phyloP scores from a whole-genome alignment of 2,888 invertebrate species.

The Luperina testacea region DNA sequence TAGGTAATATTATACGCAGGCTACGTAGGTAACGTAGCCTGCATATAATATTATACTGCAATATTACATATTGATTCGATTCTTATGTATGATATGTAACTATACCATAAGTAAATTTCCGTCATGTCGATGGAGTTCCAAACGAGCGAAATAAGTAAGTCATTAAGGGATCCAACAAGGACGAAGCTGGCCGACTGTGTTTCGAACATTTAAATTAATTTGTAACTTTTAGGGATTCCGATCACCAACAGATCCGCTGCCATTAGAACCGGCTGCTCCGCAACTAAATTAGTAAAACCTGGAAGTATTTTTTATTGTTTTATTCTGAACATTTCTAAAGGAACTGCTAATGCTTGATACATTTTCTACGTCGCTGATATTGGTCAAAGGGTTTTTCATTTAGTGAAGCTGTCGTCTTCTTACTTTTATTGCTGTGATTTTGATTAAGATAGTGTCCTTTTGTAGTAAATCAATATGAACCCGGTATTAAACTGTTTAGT shows the following conservation, averaged over 20 bases:
- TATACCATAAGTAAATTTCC: slow-evolving; percentile 67
- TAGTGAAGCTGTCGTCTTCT: background rate
- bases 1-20: background rate
- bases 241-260: slow-evolving; percentile 74
- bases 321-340: slow-evolving; percentile 69
- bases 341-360: slow-evolving; percentile 16
- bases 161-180: slow-evolving; percentile 74
- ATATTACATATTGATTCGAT: background rate
- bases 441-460: background rate
- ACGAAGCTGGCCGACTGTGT: slow-evolving; percentile 64
- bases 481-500: slow-evolving; percentile 14
- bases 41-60: background rate
- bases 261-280: slow-evolving; percentile 72
- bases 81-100: background rate
- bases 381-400: background rate
- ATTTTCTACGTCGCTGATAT: slow-evolving; percentile 18
- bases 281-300: slow-evolving; percentile 73
- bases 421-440: slow-evolving; percentile 15
- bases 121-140: slow-evolving; percentile 69
- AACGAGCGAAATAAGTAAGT: slow-evolving; percentile 79
- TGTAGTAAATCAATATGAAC: slow-evolving; percentile 5
- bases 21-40: background rate
- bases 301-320: slow-evolving; percentile 49
- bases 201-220: slow-evolving; percentile 83
- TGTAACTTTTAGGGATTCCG: slow-evolving; percentile 78